Evolutionary conservation across 2,113 vertebrate species (phyloP), one percentile per base, ranked within the genome.

Genomic region (Paramisgurnus dabryanus): DNA sequence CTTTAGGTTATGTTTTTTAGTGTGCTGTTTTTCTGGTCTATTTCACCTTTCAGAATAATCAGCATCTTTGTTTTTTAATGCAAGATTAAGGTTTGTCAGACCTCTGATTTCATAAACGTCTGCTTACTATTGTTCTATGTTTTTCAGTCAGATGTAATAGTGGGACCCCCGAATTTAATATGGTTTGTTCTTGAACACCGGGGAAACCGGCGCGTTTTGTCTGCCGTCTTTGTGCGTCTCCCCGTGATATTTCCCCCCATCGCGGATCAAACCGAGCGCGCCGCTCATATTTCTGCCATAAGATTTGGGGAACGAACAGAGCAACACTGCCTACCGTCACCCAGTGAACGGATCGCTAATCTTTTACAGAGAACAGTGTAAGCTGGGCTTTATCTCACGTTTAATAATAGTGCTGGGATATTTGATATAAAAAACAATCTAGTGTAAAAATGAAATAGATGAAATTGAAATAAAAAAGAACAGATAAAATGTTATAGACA

Each of bases 241-340:
- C 85, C 81, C 89, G 89, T 91, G 92, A 91, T 91, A 91, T 87
- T 91, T 92, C 89, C 88, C 87, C 91, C 91, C 91, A 86, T 71
- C 84, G 88, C 88, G 70, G 79, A 86, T 92, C 88, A 92, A 88
- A 87, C 89, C 86, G 86, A 89, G 80, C 88, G 76, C 86, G 84
- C 89, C 88, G 89, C 86, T 66, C 45, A 85, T 90, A 76, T 88
- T 83, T 81, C 79, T 60, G 85, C 83, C 83, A 85, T 63, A 84
- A 87, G 80, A 84, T 86, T 81, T 85, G 79, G 85, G 66, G 65
- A 70, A 80, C 71, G 43, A 84, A 58, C 77, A 27, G 72, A 85
- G 87, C 86, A 82, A 82, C 84, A 40, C 61, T 80, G 40, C 60
- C 60, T 66, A 27, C 63, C 49, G 79, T 50, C 73, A 34, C 43